Conservation (phyloP, 1,140 invertebrate genomes). For the Achroia grisella region DNA sequence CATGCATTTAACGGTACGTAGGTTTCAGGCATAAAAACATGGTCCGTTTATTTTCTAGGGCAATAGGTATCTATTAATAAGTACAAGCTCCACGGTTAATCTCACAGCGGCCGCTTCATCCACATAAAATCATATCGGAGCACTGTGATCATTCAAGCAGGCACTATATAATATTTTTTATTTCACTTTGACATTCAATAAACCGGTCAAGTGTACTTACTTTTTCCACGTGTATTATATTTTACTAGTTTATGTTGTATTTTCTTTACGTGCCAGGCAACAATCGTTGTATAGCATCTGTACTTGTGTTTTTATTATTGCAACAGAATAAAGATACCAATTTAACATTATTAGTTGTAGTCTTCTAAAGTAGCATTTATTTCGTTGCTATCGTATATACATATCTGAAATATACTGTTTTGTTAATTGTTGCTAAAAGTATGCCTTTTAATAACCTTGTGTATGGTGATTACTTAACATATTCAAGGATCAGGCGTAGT, state of each 20-base stretch:
- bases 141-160: constrained; percentile 35
- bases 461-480: constrained; percentile 8
- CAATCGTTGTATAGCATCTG: no score
- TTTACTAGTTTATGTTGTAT: no score
- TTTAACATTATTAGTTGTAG: no score
- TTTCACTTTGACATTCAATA: neutral
- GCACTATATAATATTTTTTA: neutral
- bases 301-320: neutral
- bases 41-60: constrained; percentile 63
- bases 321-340: neutral
- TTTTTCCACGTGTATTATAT: no score
- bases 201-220: neutral
- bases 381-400: no score
- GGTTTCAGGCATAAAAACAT: constrained; percentile 50
- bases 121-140: constrained; percentile 17
- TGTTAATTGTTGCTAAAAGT: no score
- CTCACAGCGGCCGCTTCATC: constrained; percentile 26
- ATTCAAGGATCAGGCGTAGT: constrained; percentile 1
- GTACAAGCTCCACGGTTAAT: constrained; percentile 56
- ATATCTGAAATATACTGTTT: no score
- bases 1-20: constrained; percentile 49
- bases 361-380: no score
- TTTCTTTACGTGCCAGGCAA: no score
- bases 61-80: constrained; percentile 64
- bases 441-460: no score